Base-by-base conservation (phyloP, 1,140 invertebrate genomes). In the Goniozus legneri region DNA sequence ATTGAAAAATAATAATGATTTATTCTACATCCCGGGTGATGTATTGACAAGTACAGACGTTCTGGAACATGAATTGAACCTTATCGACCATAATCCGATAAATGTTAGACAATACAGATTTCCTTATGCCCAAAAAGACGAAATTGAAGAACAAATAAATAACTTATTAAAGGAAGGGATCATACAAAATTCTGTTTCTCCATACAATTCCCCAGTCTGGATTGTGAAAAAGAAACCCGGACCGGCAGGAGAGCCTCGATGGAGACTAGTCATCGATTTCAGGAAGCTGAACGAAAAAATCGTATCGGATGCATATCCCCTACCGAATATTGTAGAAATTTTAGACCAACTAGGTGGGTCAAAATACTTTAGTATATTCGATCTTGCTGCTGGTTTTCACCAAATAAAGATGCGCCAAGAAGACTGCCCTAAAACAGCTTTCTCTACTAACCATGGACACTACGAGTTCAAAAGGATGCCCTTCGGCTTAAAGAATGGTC, bases 71-170 rank as follows among this genome's bases (percentile, higher is more conserved):
- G 19, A 30, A 15, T 37, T 45, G 3, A 12, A 37, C 36, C 6
- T 27, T 33, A 18, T 3, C 3, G 37, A 50, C 13, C 32, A 44
- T 1, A 38, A 3, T 15, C 41, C 41, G 1, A 34, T 50, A 2
- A 1, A 50, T 32, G 20, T 32, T 12, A 34, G 22, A 32, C 40
- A 50, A n/a, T 49, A 30, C 13, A 24, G 40, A 33, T 16, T 30
- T 20, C 34, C 47, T n/a, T 24, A 27, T 3, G 13, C 14, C n/a
- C n/a, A n/a, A 1, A 39, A 32, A 22, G 35, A 43, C 8, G 47
- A 50, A 13, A 4, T 44, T 13, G 20, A 37, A 1, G 24, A 38
- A 16, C 35, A 50, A 32, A 19, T 33, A 13, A 2, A 33, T 15
- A 35, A 32, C 3, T 8, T 50, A 3, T 22, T 50, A 15, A 8